Evolutionary conservation across 2,888 invertebrate genomes (phyloP), one percentile per base, ranked within the genome.

Genomic region (Hirtodrosophila alboralis): DNA sequence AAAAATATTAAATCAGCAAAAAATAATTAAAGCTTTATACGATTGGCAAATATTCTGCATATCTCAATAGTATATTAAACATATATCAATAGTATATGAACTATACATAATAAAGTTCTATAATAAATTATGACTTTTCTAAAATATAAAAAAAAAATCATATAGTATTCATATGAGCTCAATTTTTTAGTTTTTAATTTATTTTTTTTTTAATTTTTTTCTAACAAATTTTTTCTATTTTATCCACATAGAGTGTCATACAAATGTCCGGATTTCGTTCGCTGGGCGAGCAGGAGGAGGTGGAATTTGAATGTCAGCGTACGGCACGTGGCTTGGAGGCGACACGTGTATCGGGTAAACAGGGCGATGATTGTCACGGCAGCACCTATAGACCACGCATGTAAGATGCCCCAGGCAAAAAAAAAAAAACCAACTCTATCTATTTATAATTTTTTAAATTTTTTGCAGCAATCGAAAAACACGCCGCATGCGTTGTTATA

Each of bases 401-500:
- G 81, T 83, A 63, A 75, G 80, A 6, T 47, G 1, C 0, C 1
- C 26, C 8, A 7, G 5, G 2, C 8, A 4, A n/a, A 13, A 10
- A 3, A 10, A 26, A 13, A n/a, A 1, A 21, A 47, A 18, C 10
- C 12, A 1, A 18, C 3, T 27, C 4, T n/a, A 23, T n/a, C 1
- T 1, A 7, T n/a, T 2, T 33, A 6, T 9, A 12, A 33, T 34
- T 16, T n/a, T 4, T 23, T 7, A n/a, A n/a, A n/a, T n/a, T n/a
- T n/a, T 21, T 18, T 12, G 13, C 36, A 83, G 86, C 49, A 86
- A 78, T 67, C 41, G 95, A 40, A 95, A 96, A 90, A 96, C 95
- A 91, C 94, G 96, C 79, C 96, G 96, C 92, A 95, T 96, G 89
- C 94, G 96, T 88, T 97, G 97, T 91, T 97, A 97, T 91, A 97